Percentiles rank a stretch among this genome's conserved stretches.
These are phyloP conservation scores for Etia nguti DNA, from an alignment of 2,113 vertebrate species.

Conservation along the genomic window DNA sequence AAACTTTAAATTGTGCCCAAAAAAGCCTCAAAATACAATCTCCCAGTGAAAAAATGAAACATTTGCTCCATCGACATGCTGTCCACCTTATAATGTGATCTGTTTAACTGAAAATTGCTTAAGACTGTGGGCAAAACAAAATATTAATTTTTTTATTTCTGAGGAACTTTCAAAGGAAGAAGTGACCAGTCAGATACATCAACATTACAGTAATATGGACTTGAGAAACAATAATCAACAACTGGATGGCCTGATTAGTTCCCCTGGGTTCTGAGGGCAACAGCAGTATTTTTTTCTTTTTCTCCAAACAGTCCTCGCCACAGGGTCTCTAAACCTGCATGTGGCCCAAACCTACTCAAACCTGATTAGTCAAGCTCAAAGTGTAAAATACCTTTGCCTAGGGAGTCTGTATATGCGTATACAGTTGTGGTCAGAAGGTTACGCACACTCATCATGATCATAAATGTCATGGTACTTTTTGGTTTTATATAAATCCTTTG, in stretches of 20 bases:
- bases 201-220: background rate
- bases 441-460: background rate
- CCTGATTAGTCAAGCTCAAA: background rate
- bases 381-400: background rate
- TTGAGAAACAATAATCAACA: background rate
- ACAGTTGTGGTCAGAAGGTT: background rate
- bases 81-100: background rate
- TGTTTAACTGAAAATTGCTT: background rate
- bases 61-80: background rate
- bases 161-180: background rate
- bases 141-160: accelerated
- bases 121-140: background rate
- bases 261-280: background rate
- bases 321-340: background rate
- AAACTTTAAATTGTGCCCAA: background rate
- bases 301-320: background rate
- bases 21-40: background rate
- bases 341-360: background rate
- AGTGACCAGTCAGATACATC: background rate
- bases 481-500: background rate
- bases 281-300: background rate
- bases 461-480: background rate
- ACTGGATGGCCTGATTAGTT: background rate
- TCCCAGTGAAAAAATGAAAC: background rate
- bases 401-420: background rate